phyloP scores from a whole-genome alignment of 2,113 vertebrate genomes.

The Falco punctatus region DNA sequence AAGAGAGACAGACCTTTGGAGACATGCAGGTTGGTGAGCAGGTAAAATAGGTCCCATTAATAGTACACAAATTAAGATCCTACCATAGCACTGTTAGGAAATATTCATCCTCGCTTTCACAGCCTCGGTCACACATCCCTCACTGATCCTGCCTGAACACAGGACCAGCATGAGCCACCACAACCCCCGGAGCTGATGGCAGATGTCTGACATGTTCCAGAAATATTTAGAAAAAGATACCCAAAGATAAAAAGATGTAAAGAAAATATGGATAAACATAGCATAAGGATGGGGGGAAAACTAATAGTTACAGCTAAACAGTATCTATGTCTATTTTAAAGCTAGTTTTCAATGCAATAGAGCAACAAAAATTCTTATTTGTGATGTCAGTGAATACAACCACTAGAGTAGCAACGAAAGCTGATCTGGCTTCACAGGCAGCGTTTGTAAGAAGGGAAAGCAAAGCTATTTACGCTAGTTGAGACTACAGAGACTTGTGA shows the following conservation, averaged over 20 bases:
- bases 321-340: background rate
- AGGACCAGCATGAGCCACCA: background rate
- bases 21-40: background rate
- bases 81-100: background rate
- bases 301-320: background rate
- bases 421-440: background rate
- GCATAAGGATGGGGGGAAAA: background rate
- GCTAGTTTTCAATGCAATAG: background rate
- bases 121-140: background rate
- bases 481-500: constrained; percentile 21
- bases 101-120: background rate
- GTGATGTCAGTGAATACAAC: background rate
- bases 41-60: background rate
- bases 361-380: background rate
- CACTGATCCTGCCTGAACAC: background rate
- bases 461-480: constrained; percentile 19
- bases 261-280: background rate
- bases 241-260: background rate
- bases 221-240: background rate
- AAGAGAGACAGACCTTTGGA: background rate
- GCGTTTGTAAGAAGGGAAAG: background rate
- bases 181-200: background rate
- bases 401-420: background rate
- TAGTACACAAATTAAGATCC: background rate
- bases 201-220: background rate